Evolutionary conservation across 2,113 vertebrate genomes (phyloP), one percentile per base, ranked within the genome.

Genomic region (Atlantisia rogersi): DNA sequence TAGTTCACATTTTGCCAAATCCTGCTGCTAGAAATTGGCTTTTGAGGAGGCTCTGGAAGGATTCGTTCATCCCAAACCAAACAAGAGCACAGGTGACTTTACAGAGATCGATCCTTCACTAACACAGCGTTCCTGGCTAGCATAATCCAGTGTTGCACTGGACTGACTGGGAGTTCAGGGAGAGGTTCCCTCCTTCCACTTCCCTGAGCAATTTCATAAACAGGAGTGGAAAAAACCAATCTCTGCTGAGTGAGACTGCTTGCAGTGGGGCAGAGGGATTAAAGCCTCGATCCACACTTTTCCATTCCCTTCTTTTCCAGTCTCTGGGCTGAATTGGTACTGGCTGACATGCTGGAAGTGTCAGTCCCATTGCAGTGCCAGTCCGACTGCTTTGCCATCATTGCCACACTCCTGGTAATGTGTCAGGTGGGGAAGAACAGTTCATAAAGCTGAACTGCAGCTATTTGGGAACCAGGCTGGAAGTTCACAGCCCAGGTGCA

Each of bases 41-140:
- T 77, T 65, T 28, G 48, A 53, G 39, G 4, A 58, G 59, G 24
- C 26, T 40, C 40, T 31, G 32, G 75, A 44, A 53, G 31, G 62
- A 26, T 86, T 64, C 37, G 53, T 65, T 56, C 90, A 22, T 20
- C 78, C 70, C 74, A 53, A 29, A 28, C 58, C 50, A 37, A 16
- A 32, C 3, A 15, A 46, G 86, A 46, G 1, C 59, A 39, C 15
- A 12, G 71, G 63, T 60, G 18, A 28, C 42, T 39, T 44, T 39
- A 2, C 2, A 12, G 28, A 42, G 60, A 11, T 26, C 13, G 28
- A 15, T 4, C 40, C 64, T 79, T 58, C 35, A 1, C 48, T 50
- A 42, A 11, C 0, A 0, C 40, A 0, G 0, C 4, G 3, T 14
- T 50, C 6, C n/a, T 75, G 78, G 35, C 15, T 8, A 9, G 52